Conservation (phyloP, 2,888 invertebrate species). For the Liodrosophila aerea region DNA sequence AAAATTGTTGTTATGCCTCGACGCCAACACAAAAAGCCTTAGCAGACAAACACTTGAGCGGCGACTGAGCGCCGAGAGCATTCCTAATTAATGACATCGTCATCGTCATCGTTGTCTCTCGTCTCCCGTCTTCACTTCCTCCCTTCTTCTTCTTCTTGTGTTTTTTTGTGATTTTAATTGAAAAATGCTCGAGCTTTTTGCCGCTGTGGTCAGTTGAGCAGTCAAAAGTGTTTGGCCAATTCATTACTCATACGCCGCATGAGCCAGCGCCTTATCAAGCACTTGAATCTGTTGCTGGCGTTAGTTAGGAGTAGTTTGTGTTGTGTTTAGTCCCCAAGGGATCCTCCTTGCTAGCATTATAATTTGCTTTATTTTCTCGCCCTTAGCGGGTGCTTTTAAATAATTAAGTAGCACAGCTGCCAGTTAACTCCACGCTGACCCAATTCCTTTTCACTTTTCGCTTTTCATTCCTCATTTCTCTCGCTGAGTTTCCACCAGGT, state of each 20-base stretch:
- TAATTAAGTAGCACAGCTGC: constrained; percentile 58
- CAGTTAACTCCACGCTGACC: constrained; percentile 40
- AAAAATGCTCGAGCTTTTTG: constrained; percentile 9
- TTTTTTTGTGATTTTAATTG: constrained; percentile 1
- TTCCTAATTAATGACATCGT: constrained; percentile 73
- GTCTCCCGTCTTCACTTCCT: constrained; percentile 21
- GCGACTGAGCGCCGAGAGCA: constrained; percentile 61
- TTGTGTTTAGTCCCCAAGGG: background rate
- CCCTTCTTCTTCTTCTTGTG: background rate
- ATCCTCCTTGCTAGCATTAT: background rate
- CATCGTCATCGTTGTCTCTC: constrained; percentile 23
- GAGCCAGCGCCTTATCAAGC: constrained; percentile 17
- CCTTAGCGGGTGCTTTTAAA: constrained; percentile 38
- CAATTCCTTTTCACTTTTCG: constrained; percentile 29
- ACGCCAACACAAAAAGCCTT: constrained; percentile 67
- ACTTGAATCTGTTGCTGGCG: background rate
- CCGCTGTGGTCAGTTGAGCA: constrained; percentile 31
- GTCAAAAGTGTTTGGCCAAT: constrained; percentile 48
- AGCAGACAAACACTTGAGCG: constrained; percentile 63
- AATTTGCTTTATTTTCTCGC: constrained; percentile 1
- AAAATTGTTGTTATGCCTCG: constrained; percentile 55
- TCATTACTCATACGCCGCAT: constrained; percentile 68
- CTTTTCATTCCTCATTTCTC: constrained; percentile 1
- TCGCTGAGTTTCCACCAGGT: constrained; percentile 1
- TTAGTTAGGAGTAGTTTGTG: too few species aligned